Base-by-base conservation (phyloP, 2,888 invertebrate genomes). In the Pachydiplax longipennis region DNA sequence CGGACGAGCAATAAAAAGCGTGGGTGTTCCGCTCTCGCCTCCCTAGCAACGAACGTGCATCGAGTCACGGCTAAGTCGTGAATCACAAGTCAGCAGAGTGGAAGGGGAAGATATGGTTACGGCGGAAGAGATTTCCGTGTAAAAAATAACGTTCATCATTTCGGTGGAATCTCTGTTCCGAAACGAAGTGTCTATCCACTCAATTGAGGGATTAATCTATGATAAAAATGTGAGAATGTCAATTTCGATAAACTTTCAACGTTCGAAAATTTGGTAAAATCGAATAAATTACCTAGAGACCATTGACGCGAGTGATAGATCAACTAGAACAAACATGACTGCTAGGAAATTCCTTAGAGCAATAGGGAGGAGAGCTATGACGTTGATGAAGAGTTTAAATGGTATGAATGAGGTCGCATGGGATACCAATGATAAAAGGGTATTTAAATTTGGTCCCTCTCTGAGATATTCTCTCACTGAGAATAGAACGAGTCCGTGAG, bases 1-100 rank as follows among this genome's bases (percentile, higher is more conserved):
- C 61, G 87, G 65, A 87, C 61, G 61, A 87, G 15, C 87, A n/a
- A 61, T 61, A 87, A 82, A 87, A 61, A 87, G 37, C 35, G 61
- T 53, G 35, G n/a, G 53, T 25, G 83, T 13, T 65, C n/a, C 53
- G 25, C 58, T 5, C 35, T 83, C 48, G 8, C 31, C 25, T 13
- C 58, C 53, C 12, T 25, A 81, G 87, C 87, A 87, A 87, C 87
- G 87, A 61, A 87, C 87, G 87, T 87, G 87, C 61, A n/a, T 18
- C 61, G 37, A 87, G 61, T 87, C 87, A 87, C 87, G 87, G 87
- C 58, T 65, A 37, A n/a, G 58, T 87, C 87, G 87, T 87, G 87
- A 87, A 87, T 87, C 87, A 87, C 87, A 53, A 83, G 53, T 22
- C 83, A 37, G 37, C 37, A 58, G 61, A 61, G 35, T 13, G 37